Percentiles rank a stretch among this genome's conserved stretches.
These are phyloP conservation scores for Antheraea pernyi DNA, from an alignment of 1,140 invertebrate species.

Conservation along the genomic window DNA sequence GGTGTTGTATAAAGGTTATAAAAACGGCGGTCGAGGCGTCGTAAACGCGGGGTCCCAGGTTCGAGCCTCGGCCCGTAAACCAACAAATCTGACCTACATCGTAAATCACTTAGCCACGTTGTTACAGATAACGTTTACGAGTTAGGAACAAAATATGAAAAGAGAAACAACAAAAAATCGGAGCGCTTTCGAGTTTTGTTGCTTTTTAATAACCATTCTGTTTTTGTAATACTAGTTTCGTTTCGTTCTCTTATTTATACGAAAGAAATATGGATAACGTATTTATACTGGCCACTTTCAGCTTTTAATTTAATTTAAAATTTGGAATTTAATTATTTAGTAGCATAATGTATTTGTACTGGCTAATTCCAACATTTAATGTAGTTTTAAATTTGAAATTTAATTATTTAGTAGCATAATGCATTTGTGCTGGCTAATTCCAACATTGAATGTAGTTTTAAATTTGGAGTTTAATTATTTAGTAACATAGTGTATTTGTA, in stretches of 20 bases:
- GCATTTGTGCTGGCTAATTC: too few relatives aligned
- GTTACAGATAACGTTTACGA: constrained; percentile 71
- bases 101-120: constrained; percentile 77
- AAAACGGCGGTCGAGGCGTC: constrained; percentile 48
- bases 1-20: constrained; percentile 60
- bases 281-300: too few relatives aligned
- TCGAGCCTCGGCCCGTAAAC: constrained; percentile 66
- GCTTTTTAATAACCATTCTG: constrained; percentile 28
- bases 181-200: constrained; percentile 21
- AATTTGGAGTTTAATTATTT: too few relatives aligned
- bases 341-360: too few relatives aligned
- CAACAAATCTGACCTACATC: constrained; percentile 76
- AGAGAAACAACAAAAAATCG: constrained; percentile 29
- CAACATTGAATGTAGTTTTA: too few relatives aligned
- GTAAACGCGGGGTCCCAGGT: constrained; percentile 64
- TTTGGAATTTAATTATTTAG: too few relatives aligned
- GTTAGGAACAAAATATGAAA: constrained; percentile 69
- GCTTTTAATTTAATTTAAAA: too few relatives aligned
- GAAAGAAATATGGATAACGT: neutral
- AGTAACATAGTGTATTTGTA: too few relatives aligned
- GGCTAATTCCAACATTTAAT: too few relatives aligned
- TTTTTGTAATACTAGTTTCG: constrained; percentile 1
- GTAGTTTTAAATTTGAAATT: too few relatives aligned
- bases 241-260: neutral
- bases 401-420: too few relatives aligned